Percentiles rank a stretch among this genome's conserved stretches.
These are phyloP conservation scores for Sesamia inferens DNA, from an alignment of 2,888 invertebrate genomes.

Conservation along the genomic window DNA sequence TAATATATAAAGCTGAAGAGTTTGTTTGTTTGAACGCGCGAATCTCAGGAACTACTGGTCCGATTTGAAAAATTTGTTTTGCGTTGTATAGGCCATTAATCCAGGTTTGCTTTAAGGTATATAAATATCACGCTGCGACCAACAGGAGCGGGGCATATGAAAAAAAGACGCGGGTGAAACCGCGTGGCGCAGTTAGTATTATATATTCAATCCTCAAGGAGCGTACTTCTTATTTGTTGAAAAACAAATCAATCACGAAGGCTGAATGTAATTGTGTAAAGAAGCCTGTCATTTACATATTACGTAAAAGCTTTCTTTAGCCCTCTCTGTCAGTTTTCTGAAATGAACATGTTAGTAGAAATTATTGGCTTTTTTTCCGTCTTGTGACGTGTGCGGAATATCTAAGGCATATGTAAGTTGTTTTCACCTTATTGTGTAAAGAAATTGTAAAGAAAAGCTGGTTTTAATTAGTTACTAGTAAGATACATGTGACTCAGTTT, in stretches of 20 bases:
- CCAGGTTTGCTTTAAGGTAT: too few relatives aligned
- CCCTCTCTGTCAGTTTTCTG: conserved; percentile 2
- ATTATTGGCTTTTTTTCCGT: conserved; percentile 21
- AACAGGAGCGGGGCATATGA: too few relatives aligned
- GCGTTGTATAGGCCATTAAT: too few relatives aligned
- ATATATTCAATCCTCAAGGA: not conserved
- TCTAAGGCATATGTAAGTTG: not conserved
- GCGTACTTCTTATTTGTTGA: not conserved
- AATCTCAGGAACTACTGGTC: too few relatives aligned
- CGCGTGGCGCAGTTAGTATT: too few relatives aligned
- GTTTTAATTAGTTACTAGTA: conserved; percentile 17
- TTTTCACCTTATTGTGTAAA: conserved; percentile 4
- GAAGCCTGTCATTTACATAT: conserved; percentile 10
- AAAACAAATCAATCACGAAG: conserved; percentile 27
- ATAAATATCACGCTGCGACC: too few relatives aligned
- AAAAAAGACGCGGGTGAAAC: too few relatives aligned
- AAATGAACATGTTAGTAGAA: conserved; percentile 23
- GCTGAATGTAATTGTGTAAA: conserved; percentile 17
- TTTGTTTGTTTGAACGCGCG: too few relatives aligned
- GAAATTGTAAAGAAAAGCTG: conserved; percentile 13
- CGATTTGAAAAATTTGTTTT: too few relatives aligned
- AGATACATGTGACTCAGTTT: conserved; percentile 19
- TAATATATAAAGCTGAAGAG: too few relatives aligned
- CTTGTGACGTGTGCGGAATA: conserved; percentile 33
- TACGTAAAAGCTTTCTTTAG: conserved; percentile 19